A percentile compares a stretch with the other conserved stretches of the same genome.
phyloP scores from a whole-genome alignment of 2,113 vertebrate genomes.

The Poeciliopsis occidentalis region DNA sequence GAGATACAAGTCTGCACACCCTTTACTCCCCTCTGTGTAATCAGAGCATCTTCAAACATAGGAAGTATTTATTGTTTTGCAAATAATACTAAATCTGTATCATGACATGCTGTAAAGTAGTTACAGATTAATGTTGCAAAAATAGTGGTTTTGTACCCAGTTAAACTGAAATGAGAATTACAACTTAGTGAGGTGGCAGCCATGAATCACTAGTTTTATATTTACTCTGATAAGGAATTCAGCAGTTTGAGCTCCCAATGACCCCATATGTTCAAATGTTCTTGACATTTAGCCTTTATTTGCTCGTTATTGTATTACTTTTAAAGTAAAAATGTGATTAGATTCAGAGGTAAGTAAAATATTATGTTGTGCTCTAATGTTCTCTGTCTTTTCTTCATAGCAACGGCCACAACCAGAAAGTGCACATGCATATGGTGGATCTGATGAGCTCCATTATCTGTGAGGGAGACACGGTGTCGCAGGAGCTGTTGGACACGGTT shows the following conservation, averaged over 20 bases:
- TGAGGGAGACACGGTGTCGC: slow-evolving; percentile 96
- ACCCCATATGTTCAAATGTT: neutral
- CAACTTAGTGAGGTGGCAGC: too few species aligned
- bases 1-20: slow-evolving; percentile 14
- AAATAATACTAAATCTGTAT: neutral
- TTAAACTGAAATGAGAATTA: neutral
- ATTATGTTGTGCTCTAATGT: neutral
- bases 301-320: neutral
- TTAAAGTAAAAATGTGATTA: neutral
- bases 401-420: slow-evolving; percentile 99
- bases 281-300: neutral
- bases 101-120: neutral
- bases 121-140: neutral
- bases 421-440: slow-evolving; percentile 99
- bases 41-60: neutral
- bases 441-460: slow-evolving; percentile 99
- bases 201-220: neutral
- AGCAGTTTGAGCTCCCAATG: neutral
- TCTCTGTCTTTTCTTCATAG: slow-evolving; percentile 75
- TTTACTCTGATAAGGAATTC: neutral
- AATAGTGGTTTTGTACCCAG: neutral
- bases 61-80: neutral
- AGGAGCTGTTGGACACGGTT: slow-evolving; percentile 97
- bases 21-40: slow-evolving; percentile 5
- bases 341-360: neutral